A percentile compares a stretch with the other conserved stretches of the same genome.
These are phyloP conservation scores for Strigamia transsilvanica DNA, from an alignment of 2,888 invertebrate species.

Conservation along the genomic window DNA sequence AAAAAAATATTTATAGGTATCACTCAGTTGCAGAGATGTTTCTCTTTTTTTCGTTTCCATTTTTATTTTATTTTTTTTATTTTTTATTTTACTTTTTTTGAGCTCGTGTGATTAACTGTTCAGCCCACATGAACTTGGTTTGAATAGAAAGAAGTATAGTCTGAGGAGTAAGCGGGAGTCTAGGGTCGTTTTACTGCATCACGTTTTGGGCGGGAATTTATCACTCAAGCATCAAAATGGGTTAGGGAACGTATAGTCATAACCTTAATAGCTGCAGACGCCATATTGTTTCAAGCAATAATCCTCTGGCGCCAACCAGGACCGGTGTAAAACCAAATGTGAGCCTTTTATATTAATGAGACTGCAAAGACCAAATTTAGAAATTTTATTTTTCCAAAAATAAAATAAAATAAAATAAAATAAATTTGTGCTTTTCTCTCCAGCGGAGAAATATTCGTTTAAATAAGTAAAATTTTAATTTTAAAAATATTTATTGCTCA, in stretches of 20 bases:
- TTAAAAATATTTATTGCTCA: too few species aligned
- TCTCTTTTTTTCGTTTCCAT: background rate
- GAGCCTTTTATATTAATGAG: constrained; percentile 42
- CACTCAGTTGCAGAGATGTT: background rate
- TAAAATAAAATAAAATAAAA: background rate
- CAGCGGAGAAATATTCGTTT: background rate
- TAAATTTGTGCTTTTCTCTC: background rate
- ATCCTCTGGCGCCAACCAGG: constrained; percentile 42
- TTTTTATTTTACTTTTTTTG: background rate
- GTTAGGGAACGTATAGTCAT: constrained; percentile 42
- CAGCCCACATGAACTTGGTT: constrained; percentile 29
- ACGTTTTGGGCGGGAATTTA: constrained; percentile 44
- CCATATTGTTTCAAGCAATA: constrained; percentile 42
- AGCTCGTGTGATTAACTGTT: constrained; percentile 22
- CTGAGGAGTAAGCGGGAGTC: constrained; percentile 41
- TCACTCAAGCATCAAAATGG: constrained; percentile 44
- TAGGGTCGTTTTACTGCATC: constrained; percentile 39
- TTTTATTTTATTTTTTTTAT: background rate
- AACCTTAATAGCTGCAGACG: constrained; percentile 39
- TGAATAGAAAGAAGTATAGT: constrained; percentile 33
- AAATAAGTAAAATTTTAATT: too few species aligned
- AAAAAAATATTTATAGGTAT: constrained; percentile 24
- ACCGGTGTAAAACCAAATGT: constrained; percentile 9
- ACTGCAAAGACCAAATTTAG: background rate
- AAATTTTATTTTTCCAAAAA: background rate